Evolutionary conservation across 2,113 vertebrate species (phyloP), one percentile per base, ranked within the genome.

Genomic region (Indicator indicator): DNA sequence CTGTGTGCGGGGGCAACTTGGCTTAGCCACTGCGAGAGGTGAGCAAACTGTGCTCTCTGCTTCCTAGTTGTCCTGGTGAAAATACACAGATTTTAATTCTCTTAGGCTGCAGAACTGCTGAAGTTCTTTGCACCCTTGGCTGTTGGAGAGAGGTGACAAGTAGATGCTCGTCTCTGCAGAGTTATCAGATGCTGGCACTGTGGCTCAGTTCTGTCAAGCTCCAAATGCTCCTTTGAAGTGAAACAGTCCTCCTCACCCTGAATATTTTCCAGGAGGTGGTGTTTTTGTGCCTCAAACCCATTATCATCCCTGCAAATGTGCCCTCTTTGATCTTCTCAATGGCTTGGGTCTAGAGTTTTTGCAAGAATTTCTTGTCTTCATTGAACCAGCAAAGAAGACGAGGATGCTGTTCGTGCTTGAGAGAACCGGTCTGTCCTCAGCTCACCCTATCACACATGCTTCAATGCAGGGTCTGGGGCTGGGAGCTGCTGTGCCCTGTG

Each of bases 71-170:
- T 81, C 77, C 4, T 11, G 16, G 40, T 40, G 9, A 17, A 2
- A 17, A 8, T 48, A 2, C 17, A 18, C 9, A 4, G 14, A 2
- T 21, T 21, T 11, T 30, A 9, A 8, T 80, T 88, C 81, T 74
- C 38, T 59, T 60, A 19, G 44, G 48, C 54, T 62, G 80, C 72
- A 9, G 50, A 46, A 50, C 68, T 36, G 32, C 11, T 68, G 80
- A 93, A 97, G 96, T 97, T 97, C 84, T 79, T 90, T 52, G 36
- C 64, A 78, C 16, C 33, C 44, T 74, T 91, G 72, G 33, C 55
- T 84, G 75, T 23, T 86, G 14, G 16, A 14, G 79, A 63, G 65
- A 72, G 64, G 24, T 89, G 76, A 73, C 42, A 55, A 56, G 59
- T 26, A 83, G 86, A 23, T 67, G 42, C 50, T 42, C 1, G 0